A percentile compares a stretch with the other conserved stretches of the same genome.
Evolutionary conservation across 2,113 vertebrate genomes (phyloP).

Genomic region (Acanthisitta chloris): DNA sequence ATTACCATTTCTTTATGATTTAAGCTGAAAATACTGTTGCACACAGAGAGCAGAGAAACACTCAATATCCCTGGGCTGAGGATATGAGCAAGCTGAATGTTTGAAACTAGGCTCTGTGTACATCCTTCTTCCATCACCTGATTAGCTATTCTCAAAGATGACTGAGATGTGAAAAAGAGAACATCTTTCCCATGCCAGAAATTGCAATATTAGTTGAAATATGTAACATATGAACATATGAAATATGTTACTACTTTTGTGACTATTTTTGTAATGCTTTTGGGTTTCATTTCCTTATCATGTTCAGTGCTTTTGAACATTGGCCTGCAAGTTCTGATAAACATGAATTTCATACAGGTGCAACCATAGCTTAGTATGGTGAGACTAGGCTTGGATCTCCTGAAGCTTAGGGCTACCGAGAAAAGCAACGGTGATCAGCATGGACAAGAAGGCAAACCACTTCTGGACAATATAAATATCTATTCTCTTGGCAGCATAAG

Average conservation of each 20-base stretch:
- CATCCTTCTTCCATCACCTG: neutral
- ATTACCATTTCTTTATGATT: neutral
- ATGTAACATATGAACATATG: too few relatives aligned
- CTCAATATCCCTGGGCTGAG: neutral
- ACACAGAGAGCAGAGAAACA: neutral
- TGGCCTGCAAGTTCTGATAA: neutral
- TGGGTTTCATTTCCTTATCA: neutral
- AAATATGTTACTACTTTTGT: neutral
- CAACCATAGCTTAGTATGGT: neutral
- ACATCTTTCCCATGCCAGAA: neutral
- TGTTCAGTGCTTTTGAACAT: neutral
- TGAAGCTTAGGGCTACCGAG: neutral
- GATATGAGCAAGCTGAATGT: neutral
- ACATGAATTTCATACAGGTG: neutral
- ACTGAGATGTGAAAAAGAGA: neutral
- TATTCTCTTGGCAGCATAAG: neutral
- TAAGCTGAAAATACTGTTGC: neutral
- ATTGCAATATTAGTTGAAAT: neutral
- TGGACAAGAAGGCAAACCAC: neutral
- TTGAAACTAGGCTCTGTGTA: neutral
- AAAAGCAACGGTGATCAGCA: neutral
- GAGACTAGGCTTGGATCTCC: neutral
- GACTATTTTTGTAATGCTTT: neutral
- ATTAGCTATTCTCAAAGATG: conserved; percentile 1
- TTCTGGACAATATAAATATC: neutral